Percentiles rank a stretch among this genome's conserved stretches.
Evolutionary conservation across 2,797 vertebrate species (phyloP).

Genomic region (Myripristis jacobus): DNA sequence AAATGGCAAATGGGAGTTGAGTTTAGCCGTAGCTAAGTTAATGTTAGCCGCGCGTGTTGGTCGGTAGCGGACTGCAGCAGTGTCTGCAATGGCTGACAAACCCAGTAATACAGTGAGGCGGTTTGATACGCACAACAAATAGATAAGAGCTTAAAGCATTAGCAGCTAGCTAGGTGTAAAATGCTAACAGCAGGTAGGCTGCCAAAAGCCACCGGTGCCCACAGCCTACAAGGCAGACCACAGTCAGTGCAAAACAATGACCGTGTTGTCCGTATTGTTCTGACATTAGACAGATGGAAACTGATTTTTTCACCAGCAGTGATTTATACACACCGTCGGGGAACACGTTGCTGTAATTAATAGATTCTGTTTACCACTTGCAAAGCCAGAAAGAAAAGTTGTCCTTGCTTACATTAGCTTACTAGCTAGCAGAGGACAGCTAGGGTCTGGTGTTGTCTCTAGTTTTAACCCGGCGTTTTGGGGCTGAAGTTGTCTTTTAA

Average conservation of each 20-base stretch:
- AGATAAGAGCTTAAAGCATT: constrained; percentile 63
- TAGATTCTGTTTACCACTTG: constrained; percentile 53
- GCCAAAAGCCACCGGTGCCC: not conserved
- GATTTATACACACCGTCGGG: constrained; percentile 48
- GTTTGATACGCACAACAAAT: constrained; percentile 58
- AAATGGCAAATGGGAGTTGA: not conserved
- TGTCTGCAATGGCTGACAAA: constrained; percentile 65
- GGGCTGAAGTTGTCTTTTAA: constrained; percentile 9
- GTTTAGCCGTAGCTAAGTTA: not conserved
- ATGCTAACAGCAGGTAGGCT: constrained; percentile 22
- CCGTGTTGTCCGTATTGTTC: constrained; percentile 54
- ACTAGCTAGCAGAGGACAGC: not conserved
- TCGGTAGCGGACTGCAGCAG: constrained; percentile 36
- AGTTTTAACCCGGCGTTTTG: constrained; percentile 28
- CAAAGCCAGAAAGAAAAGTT: constrained; percentile 29
- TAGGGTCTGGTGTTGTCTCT: not conserved
- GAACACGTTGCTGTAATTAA: constrained; percentile 42
- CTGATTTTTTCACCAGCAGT: constrained; percentile 51
- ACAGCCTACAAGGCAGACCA: constrained; percentile 4
- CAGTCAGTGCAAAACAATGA: constrained; percentile 1
- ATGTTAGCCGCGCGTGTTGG: constrained; percentile 24
- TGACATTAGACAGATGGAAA: constrained; percentile 32
- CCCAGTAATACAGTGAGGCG: constrained; percentile 31
- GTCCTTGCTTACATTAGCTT: constrained; percentile 24
- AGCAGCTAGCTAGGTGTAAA: constrained; percentile 45